Percentiles rank a stretch among this genome's conserved stretches.
These are phyloP conservation scores for Corydoras maculifer DNA, from an alignment of 2,113 vertebrate genomes.

Conservation along the genomic window DNA sequence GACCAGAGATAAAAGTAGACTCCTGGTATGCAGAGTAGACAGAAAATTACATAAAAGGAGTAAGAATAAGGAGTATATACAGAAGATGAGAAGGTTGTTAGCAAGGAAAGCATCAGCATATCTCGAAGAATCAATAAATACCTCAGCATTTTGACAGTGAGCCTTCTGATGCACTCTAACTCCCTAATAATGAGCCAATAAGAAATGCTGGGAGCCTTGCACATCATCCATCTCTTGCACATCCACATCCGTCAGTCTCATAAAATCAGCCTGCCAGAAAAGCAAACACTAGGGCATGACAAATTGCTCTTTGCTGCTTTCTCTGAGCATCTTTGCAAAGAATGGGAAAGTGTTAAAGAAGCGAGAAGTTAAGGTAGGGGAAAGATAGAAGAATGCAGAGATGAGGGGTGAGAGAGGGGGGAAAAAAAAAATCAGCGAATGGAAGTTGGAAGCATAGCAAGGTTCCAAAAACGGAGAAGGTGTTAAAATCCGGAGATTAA, in stretches of 20 bases:
- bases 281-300: slow-evolving; percentile 20
- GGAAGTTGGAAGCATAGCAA: not conserved
- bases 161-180: slow-evolving; percentile 26
- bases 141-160: slow-evolving; percentile 23
- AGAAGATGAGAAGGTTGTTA: not conserved
- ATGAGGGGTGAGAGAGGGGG: not conserved
- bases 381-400: not conserved
- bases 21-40: not conserved
- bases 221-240: slow-evolving; percentile 31
- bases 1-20: not conserved
- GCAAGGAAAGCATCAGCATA: not conserved
- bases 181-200: slow-evolving; percentile 31
- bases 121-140: slow-evolving; percentile 34
- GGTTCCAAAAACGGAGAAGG: slow-evolving; percentile 18
- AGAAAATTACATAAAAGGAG: not conserved
- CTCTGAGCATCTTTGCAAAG: slow-evolving; percentile 8
- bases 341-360: slow-evolving; percentile 13
- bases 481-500: slow-evolving; percentile 27
- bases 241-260: slow-evolving; percentile 14
- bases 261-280: slow-evolving; percentile 25
- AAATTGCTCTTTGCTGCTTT: slow-evolving; percentile 23
- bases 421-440: not conserved
- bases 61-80: not conserved
- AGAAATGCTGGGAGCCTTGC: slow-evolving; percentile 4
- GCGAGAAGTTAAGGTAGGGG: not conserved